These are phyloP conservation scores for Acrocephalus kingi DNA, from an alignment of 2,113 vertebrate species.

Conservation along the genomic window DNA sequence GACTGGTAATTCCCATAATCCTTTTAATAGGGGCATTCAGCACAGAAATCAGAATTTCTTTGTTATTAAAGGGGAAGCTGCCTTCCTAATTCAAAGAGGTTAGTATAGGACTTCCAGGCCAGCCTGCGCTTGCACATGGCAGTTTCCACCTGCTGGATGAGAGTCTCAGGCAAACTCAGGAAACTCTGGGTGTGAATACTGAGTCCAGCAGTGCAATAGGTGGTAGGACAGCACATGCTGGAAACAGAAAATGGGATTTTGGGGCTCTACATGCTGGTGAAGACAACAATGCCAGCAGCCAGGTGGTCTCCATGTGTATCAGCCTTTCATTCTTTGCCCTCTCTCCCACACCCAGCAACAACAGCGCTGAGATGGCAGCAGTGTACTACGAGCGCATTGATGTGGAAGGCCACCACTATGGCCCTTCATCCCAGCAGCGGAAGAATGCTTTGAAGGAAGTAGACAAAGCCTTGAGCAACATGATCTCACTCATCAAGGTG, in stretches of 20 bases:
- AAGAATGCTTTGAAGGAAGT: slow-evolving; percentile 77
- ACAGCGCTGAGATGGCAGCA: slow-evolving; percentile 81
- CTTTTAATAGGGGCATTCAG: not conserved
- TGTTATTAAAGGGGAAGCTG: not conserved
- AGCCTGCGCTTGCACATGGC: not conserved
- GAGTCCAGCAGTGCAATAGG: accelerated
- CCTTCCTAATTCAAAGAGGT: not conserved
- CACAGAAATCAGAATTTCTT: not conserved
- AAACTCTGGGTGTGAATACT: not conserved
- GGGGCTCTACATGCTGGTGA: not conserved
- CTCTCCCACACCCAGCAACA: slow-evolving; percentile 63
- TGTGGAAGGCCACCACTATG: slow-evolving; percentile 90
- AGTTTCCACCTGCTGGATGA: not conserved
- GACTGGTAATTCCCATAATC: not conserved
- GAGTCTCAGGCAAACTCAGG: not conserved
- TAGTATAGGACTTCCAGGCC: not conserved
- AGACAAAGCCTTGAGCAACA: slow-evolving; percentile 80
- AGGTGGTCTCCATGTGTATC: not conserved
- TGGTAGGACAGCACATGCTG: not conserved
- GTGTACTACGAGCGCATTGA: slow-evolving; percentile 93
- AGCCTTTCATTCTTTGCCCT: not conserved
- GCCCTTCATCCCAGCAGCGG: slow-evolving; percentile 83
- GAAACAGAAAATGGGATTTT: not conserved
- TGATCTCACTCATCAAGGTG: slow-evolving; percentile 86
- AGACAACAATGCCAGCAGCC: not conserved